Conservation (phyloP, 2,888 invertebrate genomes). For the Hirtodrosophila confusa region DNA sequence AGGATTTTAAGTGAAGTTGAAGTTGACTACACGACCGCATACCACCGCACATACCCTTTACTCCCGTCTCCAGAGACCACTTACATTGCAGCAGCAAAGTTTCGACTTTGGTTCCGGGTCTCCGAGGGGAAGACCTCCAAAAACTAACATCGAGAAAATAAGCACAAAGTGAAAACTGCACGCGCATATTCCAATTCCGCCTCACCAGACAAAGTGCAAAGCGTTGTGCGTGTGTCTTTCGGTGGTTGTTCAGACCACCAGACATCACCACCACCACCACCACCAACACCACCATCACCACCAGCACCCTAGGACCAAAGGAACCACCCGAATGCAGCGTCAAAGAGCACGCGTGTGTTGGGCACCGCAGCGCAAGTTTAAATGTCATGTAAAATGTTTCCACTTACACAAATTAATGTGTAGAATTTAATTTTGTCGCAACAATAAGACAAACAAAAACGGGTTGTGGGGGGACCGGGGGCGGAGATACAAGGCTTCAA, state of each 20-base stretch:
- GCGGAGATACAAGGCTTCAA: not conserved
- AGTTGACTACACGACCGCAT: constrained; percentile 78
- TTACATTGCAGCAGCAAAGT: constrained; percentile 72
- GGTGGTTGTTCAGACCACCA: constrained; percentile 56
- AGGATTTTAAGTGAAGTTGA: constrained; percentile 80
- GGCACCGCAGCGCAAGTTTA: constrained; percentile 69
- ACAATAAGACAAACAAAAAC: constrained; percentile 43
- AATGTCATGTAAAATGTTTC: constrained; percentile 80
- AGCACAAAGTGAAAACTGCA: constrained; percentile 70
- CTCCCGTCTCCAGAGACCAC: constrained; percentile 59
- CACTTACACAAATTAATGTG: constrained; percentile 80
- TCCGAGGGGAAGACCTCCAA: constrained; percentile 36
- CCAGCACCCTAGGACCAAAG: constrained; percentile 1
- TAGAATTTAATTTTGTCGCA: constrained; percentile 72
- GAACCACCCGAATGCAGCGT: constrained; percentile 39
- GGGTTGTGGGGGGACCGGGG: not conserved
- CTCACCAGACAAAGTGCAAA: constrained; percentile 79
- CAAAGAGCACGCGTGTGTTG: constrained; percentile 57
- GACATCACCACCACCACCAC: constrained; percentile 28
- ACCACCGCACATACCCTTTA: constrained; percentile 32
- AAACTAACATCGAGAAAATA: constrained; percentile 68
- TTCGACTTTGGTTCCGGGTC: constrained; percentile 44
- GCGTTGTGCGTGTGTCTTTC: constrained; percentile 71
- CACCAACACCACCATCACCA: constrained; percentile 33
- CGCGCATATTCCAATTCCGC: constrained; percentile 72